Evolutionary conservation across 2,113 vertebrate species (phyloP).

Genomic region (Psittacus erithacus): DNA sequence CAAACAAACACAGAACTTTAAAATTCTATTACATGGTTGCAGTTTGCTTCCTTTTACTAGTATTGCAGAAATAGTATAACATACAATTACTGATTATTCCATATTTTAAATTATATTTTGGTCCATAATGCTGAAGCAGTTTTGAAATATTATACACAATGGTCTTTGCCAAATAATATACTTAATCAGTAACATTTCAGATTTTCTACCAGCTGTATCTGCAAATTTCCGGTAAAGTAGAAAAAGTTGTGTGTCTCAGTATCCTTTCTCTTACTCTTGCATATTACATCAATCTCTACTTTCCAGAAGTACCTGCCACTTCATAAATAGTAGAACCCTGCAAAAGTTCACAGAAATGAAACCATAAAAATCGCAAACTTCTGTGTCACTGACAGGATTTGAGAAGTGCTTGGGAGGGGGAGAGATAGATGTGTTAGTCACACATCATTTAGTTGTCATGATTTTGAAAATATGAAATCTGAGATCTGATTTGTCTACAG

Average conservation of each 20-base stretch:
- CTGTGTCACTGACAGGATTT: background rate
- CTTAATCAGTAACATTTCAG: background rate
- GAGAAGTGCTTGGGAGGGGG: background rate
- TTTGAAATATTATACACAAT: background rate
- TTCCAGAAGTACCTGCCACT: conserved; percentile 35
- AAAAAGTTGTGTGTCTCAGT: background rate
- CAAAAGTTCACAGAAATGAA: conserved; percentile 33
- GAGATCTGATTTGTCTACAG: background rate
- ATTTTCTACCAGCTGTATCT: background rate
- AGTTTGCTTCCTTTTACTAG: background rate
- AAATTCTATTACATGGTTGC: background rate
- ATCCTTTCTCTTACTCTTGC: conserved; percentile 21
- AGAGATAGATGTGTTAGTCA: background rate
- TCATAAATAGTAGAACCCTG: conserved; percentile 31
- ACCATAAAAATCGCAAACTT: conserved; percentile 8
- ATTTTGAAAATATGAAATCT: background rate
- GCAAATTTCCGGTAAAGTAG: background rate
- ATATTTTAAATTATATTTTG: background rate
- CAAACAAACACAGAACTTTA: background rate
- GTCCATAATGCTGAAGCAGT: background rate
- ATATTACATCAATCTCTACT: conserved; percentile 30
- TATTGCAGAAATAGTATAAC: background rate
- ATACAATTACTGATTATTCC: background rate
- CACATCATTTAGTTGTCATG: background rate
- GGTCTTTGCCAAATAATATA: background rate